These are phyloP conservation scores for Caenorhabditis zanzibari DNA, from an alignment of 2,888 invertebrate genomes.

Conservation along the genomic window DNA sequence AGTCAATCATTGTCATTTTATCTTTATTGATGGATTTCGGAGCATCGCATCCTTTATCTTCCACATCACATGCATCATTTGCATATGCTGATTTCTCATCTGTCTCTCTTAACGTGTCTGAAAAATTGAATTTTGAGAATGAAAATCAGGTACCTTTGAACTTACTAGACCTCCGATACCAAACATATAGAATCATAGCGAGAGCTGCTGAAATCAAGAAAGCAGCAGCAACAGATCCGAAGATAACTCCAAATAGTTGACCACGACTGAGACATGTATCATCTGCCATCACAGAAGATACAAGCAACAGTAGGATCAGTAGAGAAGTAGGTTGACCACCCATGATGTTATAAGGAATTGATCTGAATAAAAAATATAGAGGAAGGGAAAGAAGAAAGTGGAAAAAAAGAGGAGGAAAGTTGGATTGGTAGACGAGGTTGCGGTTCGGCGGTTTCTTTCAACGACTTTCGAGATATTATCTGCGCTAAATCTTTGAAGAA, in stretches of 20 bases:
- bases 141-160: background rate
- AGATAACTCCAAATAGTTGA: slow-evolving; percentile 79
- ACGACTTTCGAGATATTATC: slow-evolving; percentile 59
- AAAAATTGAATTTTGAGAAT: background rate
- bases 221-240: slow-evolving; percentile 80
- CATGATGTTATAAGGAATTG: slow-evolving; percentile 38
- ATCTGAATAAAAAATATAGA: slow-evolving; percentile 9
- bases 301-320: slow-evolving; percentile 12
- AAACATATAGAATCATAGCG: slow-evolving; percentile 75
- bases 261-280: slow-evolving; percentile 69
- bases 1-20: slow-evolving; percentile 77
- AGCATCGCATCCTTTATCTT: slow-evolving; percentile 70
- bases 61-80: slow-evolving; percentile 71
- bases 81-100: slow-evolving; percentile 72
- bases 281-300: slow-evolving; percentile 16
- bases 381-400: background rate
- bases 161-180: slow-evolving; percentile 60
- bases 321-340: slow-evolving; percentile 29
- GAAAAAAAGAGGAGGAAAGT: slow-evolving; percentile 24
- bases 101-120: slow-evolving; percentile 45
- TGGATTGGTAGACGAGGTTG: slow-evolving; percentile 39
- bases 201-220: slow-evolving; percentile 76
- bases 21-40: slow-evolving; percentile 49
- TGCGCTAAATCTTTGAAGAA: slow-evolving; percentile 53
- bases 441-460: slow-evolving; percentile 58